A percentile compares a stretch with the other conserved stretches of the same genome.
These are phyloP conservation scores for Danio jaintianensis DNA, from an alignment of 2,797 vertebrate species.

Conservation along the genomic window DNA sequence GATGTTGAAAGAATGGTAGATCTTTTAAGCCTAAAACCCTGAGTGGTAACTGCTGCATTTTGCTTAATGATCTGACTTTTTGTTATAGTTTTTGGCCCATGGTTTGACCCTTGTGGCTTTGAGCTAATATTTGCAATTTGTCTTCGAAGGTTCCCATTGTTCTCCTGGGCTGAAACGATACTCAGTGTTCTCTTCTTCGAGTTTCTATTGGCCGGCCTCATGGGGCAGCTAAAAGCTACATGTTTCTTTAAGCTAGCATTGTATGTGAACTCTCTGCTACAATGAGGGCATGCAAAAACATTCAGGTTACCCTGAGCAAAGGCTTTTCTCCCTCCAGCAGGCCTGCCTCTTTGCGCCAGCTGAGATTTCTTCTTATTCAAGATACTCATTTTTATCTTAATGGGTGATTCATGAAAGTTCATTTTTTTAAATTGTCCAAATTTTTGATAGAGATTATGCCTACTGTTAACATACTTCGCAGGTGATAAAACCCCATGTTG, in stretches of 20 bases:
- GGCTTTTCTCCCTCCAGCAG: constrained; percentile 85
- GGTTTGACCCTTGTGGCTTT: constrained; percentile 81
- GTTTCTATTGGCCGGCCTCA: constrained; percentile 87
- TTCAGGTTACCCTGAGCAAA: constrained; percentile 73
- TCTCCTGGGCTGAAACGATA: constrained; percentile 82
- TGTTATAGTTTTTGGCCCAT: constrained; percentile 81
- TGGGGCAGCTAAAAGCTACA: constrained; percentile 90
- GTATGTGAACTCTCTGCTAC: constrained; percentile 93
- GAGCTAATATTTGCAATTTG: constrained; percentile 80
- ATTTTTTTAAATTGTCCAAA: constrained; percentile 89
- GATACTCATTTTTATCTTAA: constrained; percentile 89
- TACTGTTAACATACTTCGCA: constrained; percentile 75
- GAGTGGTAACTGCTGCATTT: constrained; percentile 66
- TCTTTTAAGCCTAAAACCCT: constrained; percentile 72
- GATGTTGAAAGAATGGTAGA: constrained; percentile 72
- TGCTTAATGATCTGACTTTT: constrained; percentile 82
- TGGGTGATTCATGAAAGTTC: constrained; percentile 84
- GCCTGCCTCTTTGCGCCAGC: constrained; percentile 89
- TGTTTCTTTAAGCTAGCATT: constrained; percentile 95
- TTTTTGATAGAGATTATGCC: constrained; percentile 84
- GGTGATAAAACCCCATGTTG: constrained; percentile 87
- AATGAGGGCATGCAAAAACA: constrained; percentile 91
- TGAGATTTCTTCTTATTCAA: constrained; percentile 90
- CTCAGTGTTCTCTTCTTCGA: constrained; percentile 80
- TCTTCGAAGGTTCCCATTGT: constrained; percentile 77